Base-by-base conservation (phyloP, 2,888 invertebrate genomes). In the Apoda limacodes region DNA sequence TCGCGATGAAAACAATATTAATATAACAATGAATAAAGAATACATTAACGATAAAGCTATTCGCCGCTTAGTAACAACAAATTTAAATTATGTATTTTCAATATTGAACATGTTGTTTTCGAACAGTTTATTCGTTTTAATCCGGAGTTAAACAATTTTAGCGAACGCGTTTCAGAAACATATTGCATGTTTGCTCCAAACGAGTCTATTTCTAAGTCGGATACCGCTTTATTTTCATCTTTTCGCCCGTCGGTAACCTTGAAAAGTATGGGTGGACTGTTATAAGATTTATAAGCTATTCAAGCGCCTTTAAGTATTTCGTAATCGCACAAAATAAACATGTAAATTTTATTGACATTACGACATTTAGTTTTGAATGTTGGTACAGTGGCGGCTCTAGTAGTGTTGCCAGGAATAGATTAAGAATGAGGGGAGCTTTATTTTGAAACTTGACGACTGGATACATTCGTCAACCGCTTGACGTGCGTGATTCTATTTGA, bases 271-370 rank as follows among this genome's bases (percentile, higher is more conserved):
- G 58, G 46, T 56, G 60, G 61, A 65, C 68, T 64, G 66, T 66
- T 55, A 17, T 43, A 46, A 72, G 67, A 74, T 74, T 67, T 65
- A 71, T 64, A 38, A 40, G 50, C 50, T 57, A 61, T 59, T 55
- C 55, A 52, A 58, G 48, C 51, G 52, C 50, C 50, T 55, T 55
- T 61, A 58, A 60, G 60, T 54, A 62, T 78, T 71, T 75, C 71
- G 71, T 74, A 76, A 78, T 68, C 68, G 51, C 60, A 65, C 56
- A 68, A 75, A 78, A 80, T 80, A 80, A 75, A 71, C 67, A 71
- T 66, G 53, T 67, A 70, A 70, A 71, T 70, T 72, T 75, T 72
- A 76, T 76, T 72, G 69, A 68, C 65, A 67, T 76, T 76, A 72
- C 72, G 71, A 76, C 74, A 75, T 63, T 63, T 52, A 52, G 60